Evolutionary conservation across 2,113 vertebrate genomes (phyloP).

Genomic region (Dascyllus trimaculatus): DNA sequence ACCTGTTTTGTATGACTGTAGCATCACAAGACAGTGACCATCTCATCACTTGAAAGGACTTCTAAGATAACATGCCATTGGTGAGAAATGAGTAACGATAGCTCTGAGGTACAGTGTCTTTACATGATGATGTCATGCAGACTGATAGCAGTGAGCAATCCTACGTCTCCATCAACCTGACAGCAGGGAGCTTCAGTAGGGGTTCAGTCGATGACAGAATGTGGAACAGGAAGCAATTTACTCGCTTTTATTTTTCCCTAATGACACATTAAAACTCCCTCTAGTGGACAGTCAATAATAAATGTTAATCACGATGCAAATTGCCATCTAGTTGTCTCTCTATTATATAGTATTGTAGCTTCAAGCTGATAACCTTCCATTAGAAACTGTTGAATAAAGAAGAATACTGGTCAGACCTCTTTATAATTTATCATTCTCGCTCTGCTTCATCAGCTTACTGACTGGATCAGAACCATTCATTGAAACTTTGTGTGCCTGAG

Average conservation of each 20-base stretch:
- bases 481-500: constrained; percentile 15
- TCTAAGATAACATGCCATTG: constrained; percentile 16
- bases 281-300: constrained; percentile 48
- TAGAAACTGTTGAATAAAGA: constrained; percentile 20
- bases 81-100: not conserved
- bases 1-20: constrained; percentile 20
- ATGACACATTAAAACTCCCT: constrained; percentile 50
- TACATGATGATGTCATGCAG: constrained; percentile 58
- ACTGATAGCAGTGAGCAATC: constrained; percentile 19
- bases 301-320: constrained; percentile 30
- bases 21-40: constrained; percentile 19
- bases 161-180: constrained; percentile 20
- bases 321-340: constrained; percentile 1
- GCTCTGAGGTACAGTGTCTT: not conserved
- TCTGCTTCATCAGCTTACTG: constrained; percentile 1
- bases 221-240: constrained; percentile 50
- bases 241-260: constrained; percentile 42
- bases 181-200: constrained; percentile 18
- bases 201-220: constrained; percentile 24
- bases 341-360: not conserved
- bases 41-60: not conserved
- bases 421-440: not conserved
- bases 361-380: not conserved
- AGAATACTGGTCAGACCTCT: constrained; percentile 7
- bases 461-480: constrained; percentile 16